Base-by-base conservation (phyloP, 2,888 invertebrate species). In the Agriopis marginaria region DNA sequence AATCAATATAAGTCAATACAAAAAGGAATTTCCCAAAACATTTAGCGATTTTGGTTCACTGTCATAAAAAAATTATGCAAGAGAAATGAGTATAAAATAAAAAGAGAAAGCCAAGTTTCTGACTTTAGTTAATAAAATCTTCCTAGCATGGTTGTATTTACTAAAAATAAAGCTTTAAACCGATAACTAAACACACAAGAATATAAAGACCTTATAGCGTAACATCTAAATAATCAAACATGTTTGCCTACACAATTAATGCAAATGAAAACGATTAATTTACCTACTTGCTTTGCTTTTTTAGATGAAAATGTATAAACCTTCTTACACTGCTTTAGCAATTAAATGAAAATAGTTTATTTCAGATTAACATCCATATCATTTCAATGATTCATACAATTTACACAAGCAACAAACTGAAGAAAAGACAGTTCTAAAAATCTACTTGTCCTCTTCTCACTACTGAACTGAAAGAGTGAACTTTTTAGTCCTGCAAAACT, bases 131-230 rank as follows among this genome's bases (percentile, higher is more conserved):
- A n/a, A 39, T 11, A 39, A 54, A 39, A 54, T 54, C 51, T 7
- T 7, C 12, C 6, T 32, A 12, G 11, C 32, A 32, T 53, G 53
- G 40, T 55, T 14, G n/a, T 40, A 40, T 3, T 55, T 11, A 42
- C 7, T 12, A 14, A 45, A 23, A 58, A 60, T 66, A 61, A 55
- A 66, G 60, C 60, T 63, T 58, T 42, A 40, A 58, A 56, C 64
- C 56, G 7, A 32, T 50, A 10, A 63, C 23, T 53, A 54, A 42
- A 23, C 17, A 56, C 44, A 56, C n/a, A n/a, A 23, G 12, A 45
- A 45, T 58, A 56, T 56, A 56, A 44, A 17, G 9, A 56, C 17
- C n/a, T 11, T 17, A 5, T 8, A 56, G 17, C 11, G 5, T 17
- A 42, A 42, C 17, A 44, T 55, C 55, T 14, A 55, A 55, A 40